These are phyloP conservation scores for Melolontha melolontha DNA, from an alignment of 2,888 invertebrate species.

Conservation along the genomic window DNA sequence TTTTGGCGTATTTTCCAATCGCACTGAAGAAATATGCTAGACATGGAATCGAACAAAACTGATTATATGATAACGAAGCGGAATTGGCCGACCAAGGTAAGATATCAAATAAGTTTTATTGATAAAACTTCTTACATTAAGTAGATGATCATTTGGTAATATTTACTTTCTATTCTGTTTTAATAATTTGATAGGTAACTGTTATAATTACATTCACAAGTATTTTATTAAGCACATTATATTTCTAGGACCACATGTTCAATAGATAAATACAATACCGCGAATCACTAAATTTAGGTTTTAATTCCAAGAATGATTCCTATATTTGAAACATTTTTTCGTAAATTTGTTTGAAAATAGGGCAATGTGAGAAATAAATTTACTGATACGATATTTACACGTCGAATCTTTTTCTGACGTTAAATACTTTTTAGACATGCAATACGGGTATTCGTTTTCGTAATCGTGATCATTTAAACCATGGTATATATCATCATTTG, in stretches of 20 bases:
- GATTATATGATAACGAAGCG: conserved; percentile 30
- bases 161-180: no score
- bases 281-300: no score
- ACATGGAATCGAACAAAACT: conserved; percentile 38
- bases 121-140: no score
- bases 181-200: no score
- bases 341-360: no score
- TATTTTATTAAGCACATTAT: not conserved
- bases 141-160: no score
- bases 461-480: not conserved
- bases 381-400: no score
- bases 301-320: no score
- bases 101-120: conserved; percentile 5
- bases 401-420: not conserved
- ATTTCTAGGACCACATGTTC: not conserved
- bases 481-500: conserved; percentile 18
- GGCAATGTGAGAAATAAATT: no score
- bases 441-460: conserved; percentile 12
- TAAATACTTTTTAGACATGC: not conserved
- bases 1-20: not conserved
- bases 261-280: no score
- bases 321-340: no score
- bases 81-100: conserved; percentile 41
- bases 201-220: not conserved
- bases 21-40: conserved; percentile 37